phyloP scores from a whole-genome alignment of 2,113 vertebrate species.

The Synodontis membranacea region DNA sequence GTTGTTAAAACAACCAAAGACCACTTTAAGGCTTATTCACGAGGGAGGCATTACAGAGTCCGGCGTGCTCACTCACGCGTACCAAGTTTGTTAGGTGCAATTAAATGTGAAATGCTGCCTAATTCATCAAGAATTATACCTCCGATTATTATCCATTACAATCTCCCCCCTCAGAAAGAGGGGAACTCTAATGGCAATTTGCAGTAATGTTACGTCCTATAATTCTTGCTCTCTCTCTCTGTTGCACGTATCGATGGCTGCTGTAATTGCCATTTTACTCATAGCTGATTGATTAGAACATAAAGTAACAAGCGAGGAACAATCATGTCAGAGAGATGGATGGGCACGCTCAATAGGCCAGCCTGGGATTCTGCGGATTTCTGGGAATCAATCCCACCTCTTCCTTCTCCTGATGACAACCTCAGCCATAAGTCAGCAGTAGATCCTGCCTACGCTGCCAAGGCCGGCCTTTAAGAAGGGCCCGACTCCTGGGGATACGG shows the following conservation, averaged over 20 bases:
- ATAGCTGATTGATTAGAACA: slow-evolving; percentile 83
- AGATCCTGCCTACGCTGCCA: slow-evolving; percentile 22
- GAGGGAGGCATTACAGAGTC: slow-evolving; percentile 40
- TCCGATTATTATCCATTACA: slow-evolving; percentile 75
- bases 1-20: slow-evolving; percentile 37
- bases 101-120: slow-evolving; percentile 70
- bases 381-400: slow-evolving; percentile 68
- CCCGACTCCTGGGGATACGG: slow-evolving; percentile 33
- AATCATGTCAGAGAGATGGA: slow-evolving; percentile 81
- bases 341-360: slow-evolving; percentile 63
- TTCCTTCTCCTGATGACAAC: slow-evolving; percentile 56
- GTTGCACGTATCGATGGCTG: slow-evolving; percentile 75
- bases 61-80: slow-evolving; percentile 40
- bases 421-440: slow-evolving; percentile 55
- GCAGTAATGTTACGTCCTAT: slow-evolving; percentile 76
- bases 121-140: slow-evolving; percentile 71
- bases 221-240: slow-evolving; percentile 78
- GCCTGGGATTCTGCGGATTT: slow-evolving; percentile 68
- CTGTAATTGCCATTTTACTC: slow-evolving; percentile 86
- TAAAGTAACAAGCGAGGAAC: slow-evolving; percentile 83
- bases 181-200: slow-evolving; percentile 80
- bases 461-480: slow-evolving; percentile 26
- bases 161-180: slow-evolving; percentile 56
- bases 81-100: slow-evolving; percentile 60
- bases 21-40: slow-evolving; percentile 43